Evolutionary conservation across 2,888 invertebrate species (phyloP).

Genomic region (Trissolcus brochymenae): DNA sequence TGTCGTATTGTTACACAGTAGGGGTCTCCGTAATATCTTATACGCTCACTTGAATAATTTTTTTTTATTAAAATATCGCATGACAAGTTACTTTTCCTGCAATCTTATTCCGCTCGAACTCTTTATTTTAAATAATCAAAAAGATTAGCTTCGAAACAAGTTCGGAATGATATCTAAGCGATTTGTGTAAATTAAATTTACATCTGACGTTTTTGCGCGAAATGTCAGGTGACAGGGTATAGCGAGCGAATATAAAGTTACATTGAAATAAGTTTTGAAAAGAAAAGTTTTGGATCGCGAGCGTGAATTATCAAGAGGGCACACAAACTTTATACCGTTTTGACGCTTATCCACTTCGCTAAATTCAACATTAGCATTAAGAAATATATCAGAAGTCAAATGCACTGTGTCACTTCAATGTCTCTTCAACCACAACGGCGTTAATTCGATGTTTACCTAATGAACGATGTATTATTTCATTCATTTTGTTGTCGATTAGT

Average conservation of each 20-base stretch:
- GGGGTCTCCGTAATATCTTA: conserved; percentile 58
- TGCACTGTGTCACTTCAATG: conserved; percentile 70
- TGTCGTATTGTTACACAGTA: conserved; percentile 51
- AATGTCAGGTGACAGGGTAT: conserved; percentile 30
- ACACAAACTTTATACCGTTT: conserved; percentile 66
- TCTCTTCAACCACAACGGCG: conserved; percentile 65
- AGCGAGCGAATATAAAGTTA: conserved; percentile 58
- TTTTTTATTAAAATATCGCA: conserved; percentile 13
- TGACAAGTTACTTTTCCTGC: background rate
- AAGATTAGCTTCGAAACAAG: background rate
- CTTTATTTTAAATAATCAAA: background rate
- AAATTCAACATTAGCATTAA: conserved; percentile 69
- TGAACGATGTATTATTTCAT: conserved; percentile 1
- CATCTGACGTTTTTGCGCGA: conserved; percentile 6
- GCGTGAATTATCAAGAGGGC: conserved; percentile 65
- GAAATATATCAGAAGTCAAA: conserved; percentile 69
- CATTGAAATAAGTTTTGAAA: conserved; percentile 66
- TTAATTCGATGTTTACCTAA: conserved; percentile 52
- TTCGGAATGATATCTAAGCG: background rate
- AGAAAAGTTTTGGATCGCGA: conserved; percentile 58
- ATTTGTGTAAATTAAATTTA: conserved; percentile 11
- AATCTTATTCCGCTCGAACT: background rate
- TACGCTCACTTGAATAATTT: conserved; percentile 13
- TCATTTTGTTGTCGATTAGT: too few species aligned
- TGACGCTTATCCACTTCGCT: conserved; percentile 65